Base-by-base conservation (phyloP, 2,888 invertebrate genomes). In the Hypselothyrea guttata region DNA sequence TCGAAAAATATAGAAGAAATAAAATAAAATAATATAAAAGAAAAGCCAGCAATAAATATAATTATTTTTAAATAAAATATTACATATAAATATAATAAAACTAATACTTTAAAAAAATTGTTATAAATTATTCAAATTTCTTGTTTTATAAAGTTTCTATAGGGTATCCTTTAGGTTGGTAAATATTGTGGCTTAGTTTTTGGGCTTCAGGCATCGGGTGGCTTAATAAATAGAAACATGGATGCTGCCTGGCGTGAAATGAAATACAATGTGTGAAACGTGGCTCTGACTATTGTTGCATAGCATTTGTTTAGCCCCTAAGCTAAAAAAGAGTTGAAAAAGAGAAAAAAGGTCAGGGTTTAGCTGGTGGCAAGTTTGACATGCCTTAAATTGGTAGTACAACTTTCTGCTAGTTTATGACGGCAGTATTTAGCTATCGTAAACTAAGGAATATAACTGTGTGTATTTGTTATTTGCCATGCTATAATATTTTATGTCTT, bases 181-280 rank as follows among this genome's bases (percentile, higher is more conserved):
- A 46, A 54, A 54, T 54, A 54, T 33, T 40, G 53, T 37, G 54
- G 48, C 61, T 42, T 13, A 45, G 44, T 54, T 78, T 46, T 58
- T 54, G 57, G 46, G 44, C 42, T 49, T 11, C 13, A 49, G 65
- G 18, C 30, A 47, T 38, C 15, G 28, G 53, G 47, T 30, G 48
- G 38, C 31, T 52, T 64, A 60, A 84, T 83, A 84, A 75, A 75
- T 75, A 58, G 40, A 58, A 28, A 41, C 28, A 16, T 37, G 59
- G 67, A 54, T 68, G 68, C 68, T 53, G 62, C 44, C 45, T 63
- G 54, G 51, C 78, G 61, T 64, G 47, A 61, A 74, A 77, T 71
- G 71, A 71, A 82, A 84, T 82, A 83, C 83, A 82, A 69, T 81
- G 77, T 78, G 67, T 58, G 53, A 60, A 74, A 67, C 79, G 67